Conservation (phyloP, 2,113 vertebrate species). For the Pimephales promelas region DNA sequence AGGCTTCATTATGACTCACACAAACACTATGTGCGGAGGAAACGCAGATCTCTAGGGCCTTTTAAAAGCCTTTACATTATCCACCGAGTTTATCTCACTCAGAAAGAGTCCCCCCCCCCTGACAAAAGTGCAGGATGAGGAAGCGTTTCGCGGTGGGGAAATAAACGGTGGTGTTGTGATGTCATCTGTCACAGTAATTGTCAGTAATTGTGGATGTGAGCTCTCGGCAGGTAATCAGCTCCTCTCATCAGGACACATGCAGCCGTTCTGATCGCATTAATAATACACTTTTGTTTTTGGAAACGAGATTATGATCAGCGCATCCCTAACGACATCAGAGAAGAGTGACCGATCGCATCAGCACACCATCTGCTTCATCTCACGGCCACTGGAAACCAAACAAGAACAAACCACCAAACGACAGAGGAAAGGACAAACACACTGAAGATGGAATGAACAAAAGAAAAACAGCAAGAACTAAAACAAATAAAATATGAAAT, state of each 20-base stretch:
- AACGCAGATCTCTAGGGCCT: not conserved
- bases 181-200: conserved; percentile 19
- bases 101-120: conserved; percentile 20
- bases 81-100: not conserved
- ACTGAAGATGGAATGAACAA: no score
- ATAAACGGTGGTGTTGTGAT: conserved; percentile 1
- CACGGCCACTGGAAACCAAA: not conserved
- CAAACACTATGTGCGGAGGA: not conserved
- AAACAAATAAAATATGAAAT: not conserved
- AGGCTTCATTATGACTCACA: conserved; percentile 17
- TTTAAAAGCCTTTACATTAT: not conserved
- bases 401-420: not conserved
- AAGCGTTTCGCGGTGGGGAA: not conserved
- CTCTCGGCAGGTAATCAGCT: conserved; percentile 32
- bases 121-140: not conserved
- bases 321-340: not conserved
- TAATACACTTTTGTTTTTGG: conserved; percentile 35
- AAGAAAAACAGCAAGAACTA: not conserved
- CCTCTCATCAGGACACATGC: conserved; percentile 33
- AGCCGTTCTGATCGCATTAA: conserved; percentile 23
- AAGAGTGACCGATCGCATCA: not conserved
- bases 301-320: not conserved
- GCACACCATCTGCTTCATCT: not conserved
- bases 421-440: no score
- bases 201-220: conserved; percentile 21